Percentiles rank a stretch among this genome's conserved stretches.
phyloP scores from a whole-genome alignment of 1,140 invertebrate species.

The Brachionus calyciflorus region DNA sequence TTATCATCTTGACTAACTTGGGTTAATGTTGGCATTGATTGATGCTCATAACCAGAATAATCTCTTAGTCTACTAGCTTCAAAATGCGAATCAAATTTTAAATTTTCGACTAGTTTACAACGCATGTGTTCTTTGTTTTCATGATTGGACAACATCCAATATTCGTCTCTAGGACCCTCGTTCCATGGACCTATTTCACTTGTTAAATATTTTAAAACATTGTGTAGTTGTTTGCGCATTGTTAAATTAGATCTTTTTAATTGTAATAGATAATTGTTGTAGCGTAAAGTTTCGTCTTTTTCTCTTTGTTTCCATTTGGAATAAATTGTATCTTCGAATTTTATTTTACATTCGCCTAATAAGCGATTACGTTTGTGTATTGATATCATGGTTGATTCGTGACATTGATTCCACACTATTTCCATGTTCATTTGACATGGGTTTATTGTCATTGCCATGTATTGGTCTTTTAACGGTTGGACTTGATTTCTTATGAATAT shows the following conservation, averaged over 20 bases:
- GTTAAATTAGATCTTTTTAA: conserved; percentile 33
- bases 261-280: conserved; percentile 16
- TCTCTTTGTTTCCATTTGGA: conserved; percentile 32
- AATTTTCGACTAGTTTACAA: conserved; percentile 65
- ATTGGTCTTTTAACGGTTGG: conserved; percentile 48
- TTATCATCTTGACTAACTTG: neutral
- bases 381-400: conserved; percentile 65
- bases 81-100: conserved; percentile 65
- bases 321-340: conserved; percentile 63
- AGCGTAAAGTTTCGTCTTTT: neutral
- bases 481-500: conserved; percentile 64
- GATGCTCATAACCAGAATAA: conserved; percentile 61
- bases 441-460: conserved; percentile 47
- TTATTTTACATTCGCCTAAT: conserved; percentile 65
- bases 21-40: neutral
- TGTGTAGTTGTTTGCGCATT: conserved; percentile 40
- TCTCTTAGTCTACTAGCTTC: conserved; percentile 68
- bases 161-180: conserved; percentile 1
- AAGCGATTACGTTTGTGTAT: conserved; percentile 65
- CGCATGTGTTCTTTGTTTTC: conserved; percentile 69
- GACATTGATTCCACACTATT: conserved; percentile 66
- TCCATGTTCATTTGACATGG: conserved; percentile 58
- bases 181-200: conserved; percentile 43
- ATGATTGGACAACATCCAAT: conserved; percentile 66
- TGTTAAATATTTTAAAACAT: conserved; percentile 19